Base-by-base conservation (phyloP, 2,113 vertebrate species). In the Zeus faber region DNA sequence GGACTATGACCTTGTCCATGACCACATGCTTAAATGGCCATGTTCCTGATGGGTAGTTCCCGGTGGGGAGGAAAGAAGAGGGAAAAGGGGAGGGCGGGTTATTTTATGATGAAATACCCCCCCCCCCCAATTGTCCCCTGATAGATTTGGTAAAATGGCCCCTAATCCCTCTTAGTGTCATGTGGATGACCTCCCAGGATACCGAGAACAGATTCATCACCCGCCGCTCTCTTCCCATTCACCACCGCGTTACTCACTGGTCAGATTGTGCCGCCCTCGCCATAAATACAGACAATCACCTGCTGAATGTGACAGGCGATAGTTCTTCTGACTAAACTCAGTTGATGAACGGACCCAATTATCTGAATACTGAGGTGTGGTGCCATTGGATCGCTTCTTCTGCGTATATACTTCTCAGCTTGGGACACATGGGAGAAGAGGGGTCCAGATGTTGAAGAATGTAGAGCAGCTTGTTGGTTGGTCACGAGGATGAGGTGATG, bases 101-200 rank as follows among this genome's bases (percentile, higher is more conserved):
- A 77, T 74, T 65, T 72, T 74, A 79, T 74, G 83, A 85, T 83
- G 70, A 79, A 84, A 83, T 73, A 63, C 72, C 74, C n/a, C n/a
- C n/a, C n/a, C n/a, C n/a, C n/a, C n/a, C 46, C 35, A 46, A 82
- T 77, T 77, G 70, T 78, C 66, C 68, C 58, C 63, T 82, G 85
- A 87, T 83, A 73, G 75, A 85, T 84, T 65, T 70, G 67, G 77
- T 66, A 87, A 78, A 77, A 65, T n/a, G 78, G 81, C 62, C 67
- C 62, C 58, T 74, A 82, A 85, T 82, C 75, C 58, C 72, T 87
- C 83, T 74, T 69, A 50, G 67, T 85, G 76, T 76, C 83, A 76
- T 74, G 68, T 45, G 74, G 68, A 70, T 83, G 85, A 84, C 85
- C 83, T 84, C 81, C 76, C 67, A 65, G 58, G 53, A 76, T 74